Evolutionary conservation across 2,113 vertebrate genomes (phyloP), one percentile per base, ranked within the genome.

Genomic region (Megaceryle torquata): DNA sequence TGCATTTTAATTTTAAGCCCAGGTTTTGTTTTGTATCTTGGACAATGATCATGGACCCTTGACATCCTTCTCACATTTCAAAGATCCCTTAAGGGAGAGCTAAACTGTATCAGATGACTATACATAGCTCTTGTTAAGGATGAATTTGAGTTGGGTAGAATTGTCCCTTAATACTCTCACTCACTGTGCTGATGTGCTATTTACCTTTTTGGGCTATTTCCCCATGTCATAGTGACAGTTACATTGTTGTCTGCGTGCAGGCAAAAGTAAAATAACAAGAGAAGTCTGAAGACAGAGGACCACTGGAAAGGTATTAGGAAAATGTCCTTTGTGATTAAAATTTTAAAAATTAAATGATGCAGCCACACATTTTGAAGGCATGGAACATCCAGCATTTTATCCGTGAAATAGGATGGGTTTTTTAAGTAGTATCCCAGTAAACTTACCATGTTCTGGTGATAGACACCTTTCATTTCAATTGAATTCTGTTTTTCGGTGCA

Each of bases 331-430:
- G 24, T 75, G 43, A 56, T 69, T 21, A 60, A 89, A 87, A 69
- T 18, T 5, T 16, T 0, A 33, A 17, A 26, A 43, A 20, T 6
- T 28, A 29, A 68, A 24, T 86, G 16, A 29, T 59, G 17, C 7
- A 59, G 41, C 37, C 7, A 12, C 13, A 15, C 0, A 0, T 16
- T 26, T 82, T 86, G 14, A 88, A 16, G 33, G 13, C 2, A 1
- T 25, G 37, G 31, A 77, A 33, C 26, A 61, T 65, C 18, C 29
- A 85, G 4, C 28, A 21, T 67, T 84, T 28, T 65, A 56, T 60
- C 48, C 35, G 72, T 8, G 0, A 79, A 95, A 35, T 37, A 14
- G 41, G 18, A 6, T 15, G 9, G 0, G 20, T 13, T 9, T 75
- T 57, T 59, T 64, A 82, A 93, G n/a, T 56, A 35, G 10, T 46